Evolutionary conservation across 2,888 invertebrate species (phyloP).

Genomic region (Heliconius ethilla): DNA sequence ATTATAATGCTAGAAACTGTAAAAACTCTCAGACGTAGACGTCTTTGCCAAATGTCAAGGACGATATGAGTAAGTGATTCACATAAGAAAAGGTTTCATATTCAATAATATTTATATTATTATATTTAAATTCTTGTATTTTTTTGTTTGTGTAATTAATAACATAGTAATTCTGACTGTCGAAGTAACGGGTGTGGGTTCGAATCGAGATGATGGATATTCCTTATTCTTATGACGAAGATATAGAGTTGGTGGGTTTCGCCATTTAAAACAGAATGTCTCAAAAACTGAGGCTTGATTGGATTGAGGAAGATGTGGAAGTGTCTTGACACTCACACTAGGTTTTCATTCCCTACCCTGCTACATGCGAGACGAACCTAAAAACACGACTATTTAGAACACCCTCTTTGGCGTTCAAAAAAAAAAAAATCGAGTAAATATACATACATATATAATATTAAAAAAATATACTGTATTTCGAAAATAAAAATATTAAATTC

Average conservation of each 20-base stretch:
- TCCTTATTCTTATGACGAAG: too few species aligned
- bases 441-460: not conserved
- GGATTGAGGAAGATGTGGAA: not conserved
- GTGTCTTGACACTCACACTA: not conserved
- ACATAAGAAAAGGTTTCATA: not conserved
- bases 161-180: not conserved
- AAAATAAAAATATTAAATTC: not conserved
- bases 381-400: too few species aligned
- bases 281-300: not conserved
- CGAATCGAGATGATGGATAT: too few species aligned
- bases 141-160: too few species aligned
- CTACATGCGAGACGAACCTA: too few species aligned
- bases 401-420: too few species aligned
- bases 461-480: not conserved
- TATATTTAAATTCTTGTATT: too few species aligned
- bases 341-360: not conserved
- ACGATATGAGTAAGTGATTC: conserved; percentile 16
- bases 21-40: conserved; percentile 28
- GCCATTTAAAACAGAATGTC: not conserved
- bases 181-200: too few species aligned
- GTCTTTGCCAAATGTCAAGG: conserved; percentile 41
- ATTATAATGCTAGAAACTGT: conserved; percentile 25
- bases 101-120: not conserved
- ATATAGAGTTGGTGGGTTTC: not conserved
- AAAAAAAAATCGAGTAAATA: too few species aligned